Evolutionary conservation across 2,888 invertebrate genomes (phyloP), one percentile per base, ranked within the genome.

Genomic region (Digitonthophagus gazella): DNA sequence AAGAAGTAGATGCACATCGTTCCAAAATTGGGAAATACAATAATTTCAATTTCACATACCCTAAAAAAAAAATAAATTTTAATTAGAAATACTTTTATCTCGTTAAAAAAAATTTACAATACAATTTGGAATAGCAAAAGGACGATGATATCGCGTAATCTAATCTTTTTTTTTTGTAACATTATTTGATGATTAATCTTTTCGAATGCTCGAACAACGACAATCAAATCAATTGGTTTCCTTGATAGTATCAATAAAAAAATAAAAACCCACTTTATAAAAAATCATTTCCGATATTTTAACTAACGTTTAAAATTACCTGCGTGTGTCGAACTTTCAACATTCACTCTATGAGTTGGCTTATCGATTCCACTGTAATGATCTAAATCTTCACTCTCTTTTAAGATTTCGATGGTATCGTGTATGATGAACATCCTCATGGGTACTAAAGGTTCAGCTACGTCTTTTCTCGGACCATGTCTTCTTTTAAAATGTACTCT

Each of bases 361-460:
- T 86, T 86, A 73, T 89, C 87, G 11, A 86, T 84, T 65, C 87
- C 84, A 4, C 84, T 86, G 74, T 87, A 87, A 73, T 88, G 88
- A 72, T 87, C 86, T 5, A 86, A 84, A 0, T 75, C 85, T 73
- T 90, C 89, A 56, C 87, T 86, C 0, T 89, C 86, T 66, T 90
- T 88, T 55, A 88, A 86, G 6, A 93, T 88, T 76, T 92, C 91
- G 28, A 93, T 86, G 70, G 91, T 92, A 75, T 93, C 90, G 74
- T 91, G 90, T 5, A 91, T 86, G 20, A 92, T 85, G 76, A 87
- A 92, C 64, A 91, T 85, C 57, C 91, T 84, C 56, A 89, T 87
- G 0, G 88, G 84, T 55, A 87, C 86, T 15, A 93, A 78, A 0
- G 89, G 86, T 77, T 90, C 88, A 0, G 81, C 70, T 20, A 64